A percentile compares a stretch with the other conserved stretches of the same genome.
phyloP scores from a whole-genome alignment of 2,113 vertebrate genomes.

The Tautogolabrus adspersus region DNA sequence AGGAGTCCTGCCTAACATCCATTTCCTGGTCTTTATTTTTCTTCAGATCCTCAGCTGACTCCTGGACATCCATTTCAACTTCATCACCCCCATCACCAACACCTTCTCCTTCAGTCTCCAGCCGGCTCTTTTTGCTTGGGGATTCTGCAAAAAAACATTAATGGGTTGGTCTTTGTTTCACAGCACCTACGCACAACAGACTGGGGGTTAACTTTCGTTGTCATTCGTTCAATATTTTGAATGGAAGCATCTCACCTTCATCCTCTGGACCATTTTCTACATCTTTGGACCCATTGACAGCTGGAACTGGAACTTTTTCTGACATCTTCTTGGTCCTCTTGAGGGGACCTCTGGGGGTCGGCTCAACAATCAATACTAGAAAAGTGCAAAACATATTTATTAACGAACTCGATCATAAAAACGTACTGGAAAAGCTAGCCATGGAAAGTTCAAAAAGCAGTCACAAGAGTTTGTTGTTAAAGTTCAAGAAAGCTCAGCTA shows the following conservation, averaged over 20 bases:
- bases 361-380: slow-evolving; percentile 31
- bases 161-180: neutral
- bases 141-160: slow-evolving; percentile 41
- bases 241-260: slow-evolving; percentile 42
- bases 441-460: too few relatives aligned
- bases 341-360: slow-evolving; percentile 56
- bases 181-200: neutral
- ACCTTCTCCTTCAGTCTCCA: neutral
- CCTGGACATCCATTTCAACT: slow-evolving; percentile 61
- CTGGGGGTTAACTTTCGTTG: neutral
- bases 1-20: neutral
- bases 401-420: too few relatives aligned
- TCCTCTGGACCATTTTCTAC: slow-evolving; percentile 38
- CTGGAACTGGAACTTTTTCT: neutral
- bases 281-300: slow-evolving; percentile 53
- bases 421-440: too few relatives aligned
- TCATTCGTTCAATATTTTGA: neutral
- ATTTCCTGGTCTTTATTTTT: slow-evolving; percentile 45
- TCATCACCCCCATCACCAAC: neutral
- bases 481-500: neutral
- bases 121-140: slow-evolving; percentile 52
- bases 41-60: slow-evolving; percentile 26
- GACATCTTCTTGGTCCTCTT: slow-evolving; percentile 46
- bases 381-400: neutral
- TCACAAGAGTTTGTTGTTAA: neutral